Evolutionary conservation across 2,797 vertebrate species (phyloP), one percentile per base, ranked within the genome.

Genomic region (Lepilemur ruficaudatus): DNA sequence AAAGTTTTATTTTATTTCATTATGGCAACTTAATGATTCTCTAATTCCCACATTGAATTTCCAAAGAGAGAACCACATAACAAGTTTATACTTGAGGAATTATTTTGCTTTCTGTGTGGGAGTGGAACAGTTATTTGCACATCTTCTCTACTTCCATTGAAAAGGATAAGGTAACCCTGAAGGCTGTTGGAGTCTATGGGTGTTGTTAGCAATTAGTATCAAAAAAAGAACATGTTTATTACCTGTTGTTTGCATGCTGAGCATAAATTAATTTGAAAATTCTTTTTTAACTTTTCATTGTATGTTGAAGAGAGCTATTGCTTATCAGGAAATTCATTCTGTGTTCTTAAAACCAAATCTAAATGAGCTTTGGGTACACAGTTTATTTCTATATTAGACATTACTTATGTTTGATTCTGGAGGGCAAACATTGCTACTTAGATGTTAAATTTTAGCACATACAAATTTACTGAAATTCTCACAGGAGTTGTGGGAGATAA

Each of bases 1-100:
- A 63, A 79, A 85, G 7, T 89, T 95, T 87, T 89, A 6, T 70
- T 91, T 63, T 50, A 87, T 72, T 97, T 97, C 18, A 57, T 76
- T 83, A 48, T 93, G 38, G 48, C 7, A 88, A 17, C 23, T 81
- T 84, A 96, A 32, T 67, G 78, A 75, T 75, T 94, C 28, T 82
- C 65, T 4, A 92, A 4, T 91, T 89, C 18, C 65, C 41, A 65
- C 18, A 9, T 20, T 88, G 72, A 78, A 41, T 38, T 94, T 85
- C 80, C 55, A 92, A 87, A 63, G 18, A 90, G 89, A 93, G 52
- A 89, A 78, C 78, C 30, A 28, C 43, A 32, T 13, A 63, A 46
- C 67, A 96, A 78, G 20, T 84, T 69, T 75, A 52, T 41, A n/a
- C 41, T 92, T 89, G 55, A 35, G 69, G 8, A 73, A 75, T 75